Evolutionary conservation across 2,888 invertebrate species (phyloP), one percentile per base, ranked within the genome.

Genomic region (Microplitis manilae): DNA sequence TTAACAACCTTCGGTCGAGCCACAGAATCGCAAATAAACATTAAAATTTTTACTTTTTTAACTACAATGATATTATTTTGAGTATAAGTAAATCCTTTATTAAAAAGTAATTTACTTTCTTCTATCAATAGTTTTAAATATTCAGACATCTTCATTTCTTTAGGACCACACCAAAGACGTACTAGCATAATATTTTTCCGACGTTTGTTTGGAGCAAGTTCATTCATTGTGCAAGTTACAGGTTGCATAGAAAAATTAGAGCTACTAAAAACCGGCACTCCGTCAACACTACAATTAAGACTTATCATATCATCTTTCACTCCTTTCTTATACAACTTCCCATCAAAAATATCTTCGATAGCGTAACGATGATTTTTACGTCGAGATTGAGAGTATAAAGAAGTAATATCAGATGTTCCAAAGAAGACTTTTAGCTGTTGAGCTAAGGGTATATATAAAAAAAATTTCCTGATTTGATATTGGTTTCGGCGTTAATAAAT

Each of bases 121-220:
- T 75, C 64, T 5, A 80, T 71, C 79, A 20, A 81, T 6, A 80
- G 80, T 5, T 73, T 76, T 5, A 81, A 72, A 68, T 79, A 80
- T 30, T 60, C 75, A 64, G 76, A 62, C 1, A 79, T 75, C 39
- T 76, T 15, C 6, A 61, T 38, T 9, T 77, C 77, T 41, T 79
- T 77, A 67, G 30, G 59, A 2, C 81, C 81, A 59, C 73, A 81
- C 79, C 80, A 81, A 30, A 82, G 71, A 41, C 78, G 79, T 8
- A 62, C 71, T 8, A 79, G 59, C 39, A 81, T 73, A 62, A 72
- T 75, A n/a, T 76, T 76, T 38, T 70, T 59, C 17, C 61, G 60
- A 67, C 77, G 67, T 40, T 68, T 65, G 38, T 79, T 7, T 1
- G 73, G 77, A 60, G 79, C 79, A 8, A 82, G 9, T 68, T 83